phyloP scores from a whole-genome alignment of 2,888 invertebrate species.

The Parapristionchus giblindavisi region DNA sequence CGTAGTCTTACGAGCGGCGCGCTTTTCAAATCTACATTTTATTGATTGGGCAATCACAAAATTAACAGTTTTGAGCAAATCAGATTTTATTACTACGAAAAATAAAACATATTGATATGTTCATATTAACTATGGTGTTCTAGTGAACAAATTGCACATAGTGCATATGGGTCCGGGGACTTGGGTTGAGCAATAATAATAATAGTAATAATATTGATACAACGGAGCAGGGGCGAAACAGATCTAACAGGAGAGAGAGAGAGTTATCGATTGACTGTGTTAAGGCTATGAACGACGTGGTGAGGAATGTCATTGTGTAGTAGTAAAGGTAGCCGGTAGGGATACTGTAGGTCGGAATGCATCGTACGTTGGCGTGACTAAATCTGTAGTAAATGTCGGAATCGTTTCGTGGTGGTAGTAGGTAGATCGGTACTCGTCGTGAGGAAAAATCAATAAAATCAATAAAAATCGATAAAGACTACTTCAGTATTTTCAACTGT shows the following conservation, averaged over 20 bases:
- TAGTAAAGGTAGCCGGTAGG: neutral
- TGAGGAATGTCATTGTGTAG: conserved; percentile 33
- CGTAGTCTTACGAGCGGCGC: conserved; percentile 9
- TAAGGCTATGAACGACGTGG: conserved; percentile 27
- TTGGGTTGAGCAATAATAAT: too few species aligned
- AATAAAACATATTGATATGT: too few species aligned
- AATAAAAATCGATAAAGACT: too few species aligned
- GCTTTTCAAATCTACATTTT: conserved; percentile 11
- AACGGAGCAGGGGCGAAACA: neutral
- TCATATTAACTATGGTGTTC: conserved; percentile 24
- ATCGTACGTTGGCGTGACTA: too few species aligned
- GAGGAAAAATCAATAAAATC: too few species aligned
- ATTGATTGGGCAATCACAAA: neutral
- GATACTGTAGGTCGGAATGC: too few species aligned
- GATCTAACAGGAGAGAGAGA: conserved; percentile 5
- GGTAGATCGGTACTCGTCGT: too few species aligned
- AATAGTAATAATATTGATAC: neutral
- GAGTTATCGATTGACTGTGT: neutral
- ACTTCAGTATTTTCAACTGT: neutral
- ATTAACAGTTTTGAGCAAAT: too few species aligned
- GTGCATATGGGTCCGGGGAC: conserved; percentile 18
- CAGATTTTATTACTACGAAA: too few species aligned
- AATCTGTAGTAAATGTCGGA: too few species aligned
- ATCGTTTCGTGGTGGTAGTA: too few species aligned
- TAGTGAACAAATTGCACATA: conserved; percentile 31